These are phyloP conservation scores for Netelia fuscicornis DNA, from an alignment of 2,888 invertebrate genomes.

Conservation along the genomic window DNA sequence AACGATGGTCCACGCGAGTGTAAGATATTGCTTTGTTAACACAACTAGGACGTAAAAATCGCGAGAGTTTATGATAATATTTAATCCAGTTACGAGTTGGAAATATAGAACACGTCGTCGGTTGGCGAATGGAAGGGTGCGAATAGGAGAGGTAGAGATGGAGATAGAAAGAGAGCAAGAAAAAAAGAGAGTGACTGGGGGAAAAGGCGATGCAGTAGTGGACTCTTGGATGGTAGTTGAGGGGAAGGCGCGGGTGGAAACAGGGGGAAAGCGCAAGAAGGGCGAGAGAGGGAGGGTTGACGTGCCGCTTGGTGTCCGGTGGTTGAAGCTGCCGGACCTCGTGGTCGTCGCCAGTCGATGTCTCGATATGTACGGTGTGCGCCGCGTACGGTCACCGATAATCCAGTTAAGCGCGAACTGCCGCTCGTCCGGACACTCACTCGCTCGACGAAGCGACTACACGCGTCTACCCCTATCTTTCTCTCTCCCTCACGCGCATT, in stretches of 20 bases:
- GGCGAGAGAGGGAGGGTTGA: conserved; percentile 32
- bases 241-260: conserved; percentile 5
- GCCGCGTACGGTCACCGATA: conserved; percentile 72
- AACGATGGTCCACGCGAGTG: background rate
- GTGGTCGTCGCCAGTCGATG: conserved; percentile 77
- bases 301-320: conserved; percentile 53
- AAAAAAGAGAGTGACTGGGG: background rate
- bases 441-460: conserved; percentile 44
- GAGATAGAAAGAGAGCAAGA: background rate
- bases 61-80: conserved; percentile 81
- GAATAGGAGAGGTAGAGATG: conserved; percentile 10
- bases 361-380: conserved; percentile 71
- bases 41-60: conserved; percentile 9
- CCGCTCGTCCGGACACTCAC: conserved; percentile 67
- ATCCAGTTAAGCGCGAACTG: conserved; percentile 79
- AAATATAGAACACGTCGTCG: conserved; percentile 61
- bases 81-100: conserved; percentile 78
- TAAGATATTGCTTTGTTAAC: conserved; percentile 19
- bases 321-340: conserved; percentile 70
- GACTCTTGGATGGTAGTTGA: background rate
- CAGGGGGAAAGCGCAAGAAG: conserved; percentile 30
- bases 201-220: conserved; percentile 10
- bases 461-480: background rate
- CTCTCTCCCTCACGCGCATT: background rate
- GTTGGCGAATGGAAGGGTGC: background rate